Evolutionary conservation across 2,113 vertebrate genomes (phyloP), one percentile per base, ranked within the genome.

Genomic region (Alligator sinensis): DNA sequence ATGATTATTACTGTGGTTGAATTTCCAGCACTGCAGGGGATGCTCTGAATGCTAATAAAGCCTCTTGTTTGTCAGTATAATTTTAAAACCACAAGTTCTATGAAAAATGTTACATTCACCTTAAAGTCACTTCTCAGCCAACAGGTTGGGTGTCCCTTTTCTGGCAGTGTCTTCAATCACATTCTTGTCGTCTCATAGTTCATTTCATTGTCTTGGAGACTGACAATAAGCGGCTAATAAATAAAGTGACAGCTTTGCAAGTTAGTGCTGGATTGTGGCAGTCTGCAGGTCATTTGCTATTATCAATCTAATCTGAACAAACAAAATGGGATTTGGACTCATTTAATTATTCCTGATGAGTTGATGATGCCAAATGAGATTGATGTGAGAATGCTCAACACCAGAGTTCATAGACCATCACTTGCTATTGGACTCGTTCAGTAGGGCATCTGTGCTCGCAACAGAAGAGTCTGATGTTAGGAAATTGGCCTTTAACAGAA

Each of bases 211-310:
- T 34, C n/a, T 70, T 30, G 21, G 18, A 21, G 19, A 34, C 11
- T 19, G 80, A 24, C 0, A 6, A 9, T 27, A 3, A 21, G n/a
- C 4, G 3, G 59, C 19, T 57, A 2, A 11, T 0, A 16, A 25
- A 30, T 30, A 55, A 4, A 18, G 81, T 28, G 13, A 59, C 28
- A 27, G 58, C 47, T 63, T 24, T 17, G 38, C 60, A 21, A 66
- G 55, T 13, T 2, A 3, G 28, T 61, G 38, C 22, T 74, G 55
- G 4, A 6, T 2, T 38, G 47, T 6, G 22, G 59, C 54, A 62
- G 57, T 55, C 21, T 5, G 4, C 12, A 11, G 81, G 24, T 19
- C 54, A 57, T 9, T 58, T 14, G 11, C 54, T 72, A 3, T 81
- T 77, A 78, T 24, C 3, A 21, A 60, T 59, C 66, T 38, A 5